A percentile compares a stretch with the other conserved stretches of the same genome.
Conservation (phyloP, 1,140 invertebrate species). For the Zaprionus vittiger region DNA sequence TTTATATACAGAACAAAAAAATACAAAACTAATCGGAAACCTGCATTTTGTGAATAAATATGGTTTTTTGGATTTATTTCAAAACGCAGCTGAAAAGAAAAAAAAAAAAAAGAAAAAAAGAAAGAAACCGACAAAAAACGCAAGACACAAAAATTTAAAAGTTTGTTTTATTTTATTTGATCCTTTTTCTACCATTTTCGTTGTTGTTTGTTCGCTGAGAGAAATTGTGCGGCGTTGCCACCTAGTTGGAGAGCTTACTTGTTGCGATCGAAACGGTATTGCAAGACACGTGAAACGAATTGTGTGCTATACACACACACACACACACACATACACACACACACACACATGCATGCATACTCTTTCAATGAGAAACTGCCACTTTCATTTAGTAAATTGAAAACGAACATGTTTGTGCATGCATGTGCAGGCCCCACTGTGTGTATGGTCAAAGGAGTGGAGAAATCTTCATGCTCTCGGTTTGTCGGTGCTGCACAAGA, state of each 20-base stretch:
- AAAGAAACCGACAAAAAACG: constrained; percentile 49
- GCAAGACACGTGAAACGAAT: not conserved
- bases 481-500: constrained; percentile 2
- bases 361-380: constrained; percentile 17
- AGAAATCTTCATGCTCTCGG: not conserved
- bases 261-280: constrained; percentile 6
- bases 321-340: not conserved
- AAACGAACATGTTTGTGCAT: constrained; percentile 42
- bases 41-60: constrained; percentile 84
- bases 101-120: constrained; percentile 38
- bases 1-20: constrained; percentile 64
- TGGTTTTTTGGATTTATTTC: constrained; percentile 84
- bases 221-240: constrained; percentile 12
- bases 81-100: constrained; percentile 74
- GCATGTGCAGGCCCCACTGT: constrained; percentile 25
- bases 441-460: constrained; percentile 2
- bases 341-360: not conserved
- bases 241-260: constrained; percentile 1
- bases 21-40: constrained; percentile 29
- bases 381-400: constrained; percentile 53
- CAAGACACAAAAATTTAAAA: constrained; percentile 61
- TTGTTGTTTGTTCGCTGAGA: constrained; percentile 26
- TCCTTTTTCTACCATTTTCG: constrained; percentile 15
- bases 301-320: not conserved
- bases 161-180: constrained; percentile 59